Evolutionary conservation across 2,113 vertebrate genomes (phyloP), one percentile per base, ranked within the genome.

Genomic region (Hypocryptadius cinnamomeus): DNA sequence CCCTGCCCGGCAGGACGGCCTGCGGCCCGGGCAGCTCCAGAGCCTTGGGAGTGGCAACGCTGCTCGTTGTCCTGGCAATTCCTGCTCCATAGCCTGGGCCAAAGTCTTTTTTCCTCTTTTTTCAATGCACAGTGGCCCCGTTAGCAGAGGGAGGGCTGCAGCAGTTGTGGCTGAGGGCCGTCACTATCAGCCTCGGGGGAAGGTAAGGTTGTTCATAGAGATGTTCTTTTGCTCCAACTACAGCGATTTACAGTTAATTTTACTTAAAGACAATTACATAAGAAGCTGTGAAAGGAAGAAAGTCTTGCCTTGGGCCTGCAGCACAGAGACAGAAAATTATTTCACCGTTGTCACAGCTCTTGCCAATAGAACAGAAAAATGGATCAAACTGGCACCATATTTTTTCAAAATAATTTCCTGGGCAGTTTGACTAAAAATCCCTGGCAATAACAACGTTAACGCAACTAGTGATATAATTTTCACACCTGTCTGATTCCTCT

Each of bases 281-380:
- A 86, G 45, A 70, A 77, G 63, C 56, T 53, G 44, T 79, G 81
- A 85, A 83, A 89, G 30, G 66, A 76, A 71, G 51, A 37, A 77
- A 88, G 37, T 30, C 71, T 80, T 83, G 64, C 73, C 57, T 65
- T 53, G 73, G 39, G 45, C 70, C 66, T 51, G 14, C 53, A 82
- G 65, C 72, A 87, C 31, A 63, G 60, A 59, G 54, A 73, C 45
- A 89, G 48, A 88, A 90, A 84, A 80, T 59, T 2, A 85, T 93
- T 93, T 81, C 48, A 53, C 13, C 54, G 3, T 89, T 87, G 79
- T 96, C 79, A 92, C 76, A 91, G 66, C 25, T 64, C 87, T 53
- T 96, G 93, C 79, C 89, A 93, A 35, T 40, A 85, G 71, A 23
- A 60, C 39, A 85, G 48, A 85, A 85, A 95, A 92, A 87, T 71